phyloP scores from a whole-genome alignment of 2,888 invertebrate genomes.

The Synergus itoensis region DNA sequence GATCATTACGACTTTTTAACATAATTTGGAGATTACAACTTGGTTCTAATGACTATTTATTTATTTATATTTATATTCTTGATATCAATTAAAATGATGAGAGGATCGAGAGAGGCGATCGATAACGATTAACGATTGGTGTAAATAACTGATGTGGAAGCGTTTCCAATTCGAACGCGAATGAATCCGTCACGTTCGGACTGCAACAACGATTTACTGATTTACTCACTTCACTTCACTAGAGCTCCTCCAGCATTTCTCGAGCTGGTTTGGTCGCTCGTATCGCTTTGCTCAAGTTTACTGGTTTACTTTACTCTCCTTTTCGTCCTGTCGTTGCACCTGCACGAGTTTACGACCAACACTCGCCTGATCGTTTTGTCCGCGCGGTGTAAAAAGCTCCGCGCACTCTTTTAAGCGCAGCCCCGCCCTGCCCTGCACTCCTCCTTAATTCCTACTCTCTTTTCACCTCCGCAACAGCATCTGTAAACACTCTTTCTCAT shows the following conservation, averaged over 20 bases:
- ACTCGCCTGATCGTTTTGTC: conserved; percentile 59
- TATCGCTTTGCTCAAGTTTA: background rate
- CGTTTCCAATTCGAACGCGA: conserved; percentile 44
- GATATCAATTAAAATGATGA: background rate
- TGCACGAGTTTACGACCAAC: conserved; percentile 67
- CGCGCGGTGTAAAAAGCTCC: conserved; percentile 60
- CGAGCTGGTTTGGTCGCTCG: background rate
- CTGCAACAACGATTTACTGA: conserved; percentile 48
- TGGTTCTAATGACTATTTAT: no score
- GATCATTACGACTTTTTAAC: no score
- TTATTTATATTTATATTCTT: background rate
- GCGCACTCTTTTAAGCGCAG: conserved; percentile 75
- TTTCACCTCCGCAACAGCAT: conserved; percentile 47
- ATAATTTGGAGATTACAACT: no score
- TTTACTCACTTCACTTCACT: conserved; percentile 39
- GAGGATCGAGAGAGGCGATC: conserved; percentile 2
- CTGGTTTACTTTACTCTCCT: conserved; percentile 40
- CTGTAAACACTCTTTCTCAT: conserved; percentile 44
- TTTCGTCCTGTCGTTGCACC: conserved; percentile 68
- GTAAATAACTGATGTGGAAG: conserved; percentile 4
- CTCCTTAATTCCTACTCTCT: conserved; percentile 44
- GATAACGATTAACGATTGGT: background rate
- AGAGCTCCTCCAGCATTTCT: background rate
- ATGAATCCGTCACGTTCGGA: conserved; percentile 47
- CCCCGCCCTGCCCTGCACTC: conserved; percentile 70